phyloP scores from a whole-genome alignment of 2,888 invertebrate species.

The Suillia variegata region DNA sequence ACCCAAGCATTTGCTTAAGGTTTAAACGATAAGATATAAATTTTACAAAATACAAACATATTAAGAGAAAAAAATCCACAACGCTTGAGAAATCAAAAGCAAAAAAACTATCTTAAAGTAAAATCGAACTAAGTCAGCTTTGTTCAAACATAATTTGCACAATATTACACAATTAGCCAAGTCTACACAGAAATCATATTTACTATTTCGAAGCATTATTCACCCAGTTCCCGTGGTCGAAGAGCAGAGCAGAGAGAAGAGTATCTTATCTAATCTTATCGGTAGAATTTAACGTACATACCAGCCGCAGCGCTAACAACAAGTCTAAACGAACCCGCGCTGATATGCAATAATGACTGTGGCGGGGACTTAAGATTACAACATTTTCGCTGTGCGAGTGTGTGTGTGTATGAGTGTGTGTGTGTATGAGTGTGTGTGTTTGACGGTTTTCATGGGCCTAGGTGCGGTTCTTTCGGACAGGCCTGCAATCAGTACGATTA shows the following conservation, averaged over 20 bases:
- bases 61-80: too few relatives aligned
- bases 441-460: slow-evolving; percentile 18
- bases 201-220: slow-evolving; percentile 27
- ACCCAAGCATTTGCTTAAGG: too few relatives aligned
- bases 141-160: not conserved
- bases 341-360: slow-evolving; percentile 28
- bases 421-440: too few relatives aligned
- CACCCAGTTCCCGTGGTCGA: slow-evolving; percentile 32
- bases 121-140: too few relatives aligned
- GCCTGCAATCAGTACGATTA: slow-evolving; percentile 42
- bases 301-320: not conserved
- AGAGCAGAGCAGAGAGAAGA: too few relatives aligned
- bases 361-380: slow-evolving; percentile 32
- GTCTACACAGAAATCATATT: not conserved
- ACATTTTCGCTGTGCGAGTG: slow-evolving; percentile 14
- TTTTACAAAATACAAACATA: too few relatives aligned
- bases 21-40: too few relatives aligned
- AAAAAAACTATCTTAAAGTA: too few relatives aligned
- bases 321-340: too few relatives aligned
- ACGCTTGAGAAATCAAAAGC: too few relatives aligned
- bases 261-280: slow-evolving; percentile 41
- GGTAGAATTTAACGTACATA: slow-evolving; percentile 20
- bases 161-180: not conserved
- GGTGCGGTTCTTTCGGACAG: slow-evolving; percentile 35
- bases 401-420: too few relatives aligned